These are phyloP conservation scores for Agapornis roseicollis DNA, from an alignment of 2,113 vertebrate genomes.

Conservation along the genomic window DNA sequence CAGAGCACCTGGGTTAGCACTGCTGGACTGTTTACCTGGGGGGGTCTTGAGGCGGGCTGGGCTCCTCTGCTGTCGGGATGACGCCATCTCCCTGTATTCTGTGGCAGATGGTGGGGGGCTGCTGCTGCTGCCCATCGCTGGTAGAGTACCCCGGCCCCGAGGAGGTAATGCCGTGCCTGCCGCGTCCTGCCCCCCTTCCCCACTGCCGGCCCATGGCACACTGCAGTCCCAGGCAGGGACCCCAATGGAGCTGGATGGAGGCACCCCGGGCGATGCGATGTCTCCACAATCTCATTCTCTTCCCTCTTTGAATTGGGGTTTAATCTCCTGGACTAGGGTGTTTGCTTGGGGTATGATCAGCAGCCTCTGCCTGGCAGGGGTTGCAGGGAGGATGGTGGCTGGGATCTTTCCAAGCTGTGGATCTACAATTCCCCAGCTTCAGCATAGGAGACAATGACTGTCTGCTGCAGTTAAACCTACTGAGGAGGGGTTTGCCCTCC, in stretches of 20 bases:
- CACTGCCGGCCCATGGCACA: neutral
- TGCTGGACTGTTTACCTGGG: neutral
- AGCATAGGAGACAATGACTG: fast-evolving
- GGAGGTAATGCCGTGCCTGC: conserved; percentile 61
- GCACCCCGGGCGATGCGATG: neutral
- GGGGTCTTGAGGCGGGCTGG: neutral
- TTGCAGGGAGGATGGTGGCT: fast-evolving
- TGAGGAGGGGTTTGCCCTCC: neutral
- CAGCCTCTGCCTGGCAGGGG: neutral
- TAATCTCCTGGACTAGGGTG: neutral
- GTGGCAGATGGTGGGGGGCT: conserved; percentile 71
- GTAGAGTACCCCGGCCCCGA: conserved; percentile 56
- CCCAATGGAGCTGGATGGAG: neutral
- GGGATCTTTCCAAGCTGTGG: neutral
- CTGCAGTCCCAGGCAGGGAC: neutral
- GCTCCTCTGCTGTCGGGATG: neutral
- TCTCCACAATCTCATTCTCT: neutral
- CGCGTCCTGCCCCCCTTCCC: neutral
- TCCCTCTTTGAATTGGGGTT: neutral
- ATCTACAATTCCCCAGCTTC: neutral
- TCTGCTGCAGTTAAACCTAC: neutral
- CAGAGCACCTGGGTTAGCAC: neutral
- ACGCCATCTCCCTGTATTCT: conserved; percentile 60
- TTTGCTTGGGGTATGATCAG: neutral
- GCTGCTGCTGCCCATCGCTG: conserved; percentile 71